Evolutionary conservation across 2,888 invertebrate species (phyloP).

Genomic region (Malthinus flaveolus): DNA sequence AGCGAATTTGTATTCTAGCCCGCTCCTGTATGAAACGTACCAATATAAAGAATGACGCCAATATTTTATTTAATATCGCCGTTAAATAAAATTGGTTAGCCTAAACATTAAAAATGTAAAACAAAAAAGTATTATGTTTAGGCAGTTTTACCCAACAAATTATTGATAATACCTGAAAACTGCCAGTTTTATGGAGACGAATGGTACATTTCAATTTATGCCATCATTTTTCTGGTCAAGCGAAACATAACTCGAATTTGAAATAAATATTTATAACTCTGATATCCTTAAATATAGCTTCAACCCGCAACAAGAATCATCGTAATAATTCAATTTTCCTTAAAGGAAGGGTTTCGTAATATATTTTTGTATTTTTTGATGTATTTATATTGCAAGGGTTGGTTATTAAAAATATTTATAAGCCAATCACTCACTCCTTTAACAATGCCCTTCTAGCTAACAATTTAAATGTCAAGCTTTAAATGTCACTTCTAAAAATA

Average conservation of each 20-base stretch:
- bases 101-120: constrained; percentile 16
- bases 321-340: constrained; percentile 24
- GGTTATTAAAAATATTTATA: constrained; percentile 1
- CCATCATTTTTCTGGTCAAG: constrained; percentile 28
- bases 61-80: neutral
- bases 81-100: neutral
- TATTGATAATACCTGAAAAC: constrained; percentile 43
- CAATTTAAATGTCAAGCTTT: constrained; percentile 13
- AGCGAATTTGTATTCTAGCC: no score
- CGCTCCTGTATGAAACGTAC: no score
- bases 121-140: constrained; percentile 16
- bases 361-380: neutral
- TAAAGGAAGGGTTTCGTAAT: constrained; percentile 10
- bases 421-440: neutral
- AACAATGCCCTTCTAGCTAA: neutral
- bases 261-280: constrained; percentile 33
- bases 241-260: constrained; percentile 28
- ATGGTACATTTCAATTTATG: constrained; percentile 22
- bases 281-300: constrained; percentile 24
- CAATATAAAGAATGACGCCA: neutral
- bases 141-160: constrained; percentile 32
- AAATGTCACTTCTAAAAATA: constrained; percentile 22
- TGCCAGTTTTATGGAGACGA: constrained; percentile 38
- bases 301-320: constrained; percentile 23
- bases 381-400: constrained; percentile 13